Base-by-base conservation (phyloP, 2,888 invertebrate species). In the Eumacrocentrus americanus region DNA sequence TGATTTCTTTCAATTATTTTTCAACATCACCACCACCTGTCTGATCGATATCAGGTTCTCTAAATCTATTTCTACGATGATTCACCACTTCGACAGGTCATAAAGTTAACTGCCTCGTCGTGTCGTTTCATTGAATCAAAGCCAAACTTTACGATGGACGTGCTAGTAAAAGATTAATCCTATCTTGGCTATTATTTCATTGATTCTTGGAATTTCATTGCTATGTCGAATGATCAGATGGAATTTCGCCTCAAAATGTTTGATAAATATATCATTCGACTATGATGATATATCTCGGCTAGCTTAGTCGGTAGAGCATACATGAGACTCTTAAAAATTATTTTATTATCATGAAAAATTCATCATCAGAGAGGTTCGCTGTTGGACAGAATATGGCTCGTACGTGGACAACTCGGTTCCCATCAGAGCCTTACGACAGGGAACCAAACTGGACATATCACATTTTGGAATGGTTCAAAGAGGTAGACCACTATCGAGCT, bases 301-400 rank as follows among this genome's bases (percentile, higher is more conserved):
- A n/a, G n/a, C n/a, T n/a, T n/a, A n/a, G n/a, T n/a, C n/a, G n/a
- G n/a, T n/a, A n/a, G n/a, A n/a, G n/a, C n/a, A n/a, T n/a, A n/a
- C n/a, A n/a, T n/a, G n/a, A n/a, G n/a, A n/a, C n/a, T n/a, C n/a
- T n/a, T n/a, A n/a, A n/a, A n/a, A n/a, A n/a, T n/a, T n/a, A n/a
- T n/a, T n/a, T n/a, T n/a, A n/a, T n/a, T n/a, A n/a, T n/a, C n/a
- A n/a, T n/a, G n/a, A n/a, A n/a, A n/a, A n/a, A n/a, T n/a, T n/a
- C n/a, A n/a, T n/a, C n/a, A 22, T 2, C 14, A 46, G 91, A 86
- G 63, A 86, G 92, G 65, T 92, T 92, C 80, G 86, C 88, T 0
- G 91, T 93, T 65, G 93, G 93, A n/a, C 93, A 93, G 81, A 94
- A 94, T 81, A 85, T 93, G 60, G 92, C 91, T 0, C 88, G 89